Base-by-base conservation (phyloP, 2,888 invertebrate species). In the Scaptomyza polygonia region DNA sequence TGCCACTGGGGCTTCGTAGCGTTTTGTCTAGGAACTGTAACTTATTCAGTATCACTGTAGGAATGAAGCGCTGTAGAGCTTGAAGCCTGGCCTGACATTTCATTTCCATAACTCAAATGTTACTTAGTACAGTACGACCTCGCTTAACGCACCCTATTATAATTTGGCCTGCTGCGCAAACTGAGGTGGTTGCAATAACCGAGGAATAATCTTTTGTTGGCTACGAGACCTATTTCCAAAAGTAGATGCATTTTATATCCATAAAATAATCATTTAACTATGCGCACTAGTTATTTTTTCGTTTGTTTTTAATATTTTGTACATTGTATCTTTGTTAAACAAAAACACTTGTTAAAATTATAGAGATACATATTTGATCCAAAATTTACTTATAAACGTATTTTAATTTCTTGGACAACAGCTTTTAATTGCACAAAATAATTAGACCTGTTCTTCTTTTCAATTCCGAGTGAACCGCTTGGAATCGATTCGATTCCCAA, bases 31-130 rank as follows among this genome's bases (percentile, higher is more conserved):
- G 25, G 47, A 27, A 44, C 32, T 64, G 52, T 39, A 52, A 52
- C 49, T 51, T 44, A 59, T 18, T n/a, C 47, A 18, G 21, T 36
- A 29, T 55, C 47, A 59, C 72, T 62, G 48, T 27, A 40, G 54
- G 36, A 55, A 18, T 57, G 45, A 44, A 62, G 56, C 40, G 39
- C 40, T 32, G 27, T 43, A 14, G 25, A 49, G 63, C 54, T 49
- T 25, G 54, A 47, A 54, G 64, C 47, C 47, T 54, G n/a, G 51
- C 53, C 72, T 84, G 88, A 86, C 83, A 78, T 83, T 86, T 83
- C 88, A 83, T 83, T 83, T 88, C 88, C 88, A 87, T 83, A 86
- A 84, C 86, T 88, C 88, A 88, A 88, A 88, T 54, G 87, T 68
- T 67, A 70, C 68, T 64, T 68, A 51, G 56, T n/a, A n/a, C n/a